phyloP scores from a whole-genome alignment of 2,113 vertebrate species.

The Hepsetus odoe region DNA sequence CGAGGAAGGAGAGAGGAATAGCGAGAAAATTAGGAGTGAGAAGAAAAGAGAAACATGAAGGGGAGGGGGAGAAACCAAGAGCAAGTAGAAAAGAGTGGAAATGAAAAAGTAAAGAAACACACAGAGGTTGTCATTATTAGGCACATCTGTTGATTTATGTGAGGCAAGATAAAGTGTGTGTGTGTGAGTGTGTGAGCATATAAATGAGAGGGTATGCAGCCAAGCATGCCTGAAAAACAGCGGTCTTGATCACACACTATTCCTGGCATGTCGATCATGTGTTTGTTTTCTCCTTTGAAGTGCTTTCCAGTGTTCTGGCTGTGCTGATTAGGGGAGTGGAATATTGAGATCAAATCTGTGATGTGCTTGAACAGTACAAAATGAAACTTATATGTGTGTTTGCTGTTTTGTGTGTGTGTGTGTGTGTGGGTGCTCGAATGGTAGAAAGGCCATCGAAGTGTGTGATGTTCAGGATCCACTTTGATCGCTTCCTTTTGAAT shows the following conservation, averaged over 20 bases:
- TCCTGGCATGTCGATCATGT: not conserved
- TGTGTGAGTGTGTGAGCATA: not conserved
- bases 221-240: conserved; percentile 1
- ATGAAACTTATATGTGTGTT: not conserved
- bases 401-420: conserved; percentile 20
- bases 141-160: not conserved
- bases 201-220: conserved; percentile 1
- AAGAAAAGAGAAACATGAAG: not conserved
- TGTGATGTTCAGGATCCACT: conserved; percentile 4
- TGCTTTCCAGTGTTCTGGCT: not conserved
- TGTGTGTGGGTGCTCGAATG: not conserved
- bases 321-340: not conserved
- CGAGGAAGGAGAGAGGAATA: not conserved
- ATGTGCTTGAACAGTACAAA: not conserved
- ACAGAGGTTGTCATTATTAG: not conserved
- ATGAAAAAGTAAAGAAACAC: too few relatives aligned
- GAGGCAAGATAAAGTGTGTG: not conserved
- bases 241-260: not conserved
- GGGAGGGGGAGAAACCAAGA: not conserved
- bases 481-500: conserved; percentile 30
- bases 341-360: not conserved
- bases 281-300: conserved; percentile 14
- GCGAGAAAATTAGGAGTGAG: not conserved
- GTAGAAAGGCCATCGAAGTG: too few relatives aligned
- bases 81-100: not conserved